Evolutionary conservation across 2,888 invertebrate genomes (phyloP), one percentile per base, ranked within the genome.

Genomic region (Didymodactylos carnosus): DNA sequence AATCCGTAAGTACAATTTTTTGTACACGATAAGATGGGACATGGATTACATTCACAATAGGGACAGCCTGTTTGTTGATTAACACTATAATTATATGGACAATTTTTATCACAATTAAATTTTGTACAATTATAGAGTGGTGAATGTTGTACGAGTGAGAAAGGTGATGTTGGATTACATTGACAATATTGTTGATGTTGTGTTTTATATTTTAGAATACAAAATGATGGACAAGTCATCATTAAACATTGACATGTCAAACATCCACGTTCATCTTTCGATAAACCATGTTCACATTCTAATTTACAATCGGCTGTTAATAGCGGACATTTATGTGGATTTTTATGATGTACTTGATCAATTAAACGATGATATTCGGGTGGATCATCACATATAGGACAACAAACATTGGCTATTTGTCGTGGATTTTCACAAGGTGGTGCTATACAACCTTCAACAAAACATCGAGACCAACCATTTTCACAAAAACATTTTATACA

Each of bases 61-160:
- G 35, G 62, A 19, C 62, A 62, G n/a, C 62, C 62, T 19, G 62
- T 62, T 35, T 6, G 0, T 62, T 62, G 29, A 35, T 62, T 35
- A 19, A 35, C 35, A n/a, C 19, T 10, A 35, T 62, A 62, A 35
- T 62, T 62, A 35, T 35, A 62, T 10, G 62, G 62, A 62, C 62
- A 62, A 62, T 62, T 29, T 62, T 62, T 62, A 62, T n/a, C 62
- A 62, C 62, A 62, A 62, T 62, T 62, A n/a, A 62, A 35, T 62
- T 19, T 16, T n/a, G 35, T 35, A n/a, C 62, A 62, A 29, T 62
- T 62, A n/a, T n/a, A n/a, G n/a, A n/a, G n/a, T n/a, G n/a, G n/a
- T n/a, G n/a, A n/a, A n/a, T n/a, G n/a, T n/a, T n/a, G n/a, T n/a
- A n/a, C n/a, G n/a, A 62, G 62, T 35, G 10, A 29, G n/a, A 3